Evolutionary conservation across 1,140 invertebrate species (phyloP).

Genomic region (Lasioglossum albipes): DNA sequence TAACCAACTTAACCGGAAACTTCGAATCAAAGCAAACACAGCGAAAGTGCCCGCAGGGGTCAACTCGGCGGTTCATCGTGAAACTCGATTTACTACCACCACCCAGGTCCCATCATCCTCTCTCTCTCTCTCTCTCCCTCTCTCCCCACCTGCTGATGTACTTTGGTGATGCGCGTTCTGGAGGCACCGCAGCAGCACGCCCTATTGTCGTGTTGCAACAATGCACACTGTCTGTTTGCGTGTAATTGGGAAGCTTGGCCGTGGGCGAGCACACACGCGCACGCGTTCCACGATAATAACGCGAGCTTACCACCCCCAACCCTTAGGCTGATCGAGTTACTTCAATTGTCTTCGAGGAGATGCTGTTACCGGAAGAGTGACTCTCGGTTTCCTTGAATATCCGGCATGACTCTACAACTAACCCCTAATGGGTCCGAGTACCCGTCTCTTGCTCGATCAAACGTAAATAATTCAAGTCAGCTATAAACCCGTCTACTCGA

Average conservation of each 20-base stretch:
- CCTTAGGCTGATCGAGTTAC: constrained; percentile 55
- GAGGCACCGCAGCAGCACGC: not conserved
- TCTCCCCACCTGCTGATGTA: not conserved
- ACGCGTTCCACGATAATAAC: constrained; percentile 49
- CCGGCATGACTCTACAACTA: not conserved
- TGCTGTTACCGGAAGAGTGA: constrained; percentile 4
- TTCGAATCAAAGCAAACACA: constrained; percentile 74
- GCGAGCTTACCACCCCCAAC: constrained; percentile 25
- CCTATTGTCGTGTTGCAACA: constrained; percentile 45
- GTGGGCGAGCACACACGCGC: not conserved
- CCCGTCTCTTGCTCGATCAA: not conserved
- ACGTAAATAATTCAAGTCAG: too few species aligned
- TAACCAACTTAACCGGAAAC: constrained; percentile 73
- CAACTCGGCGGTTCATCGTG: constrained; percentile 60
- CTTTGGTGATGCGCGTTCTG: not conserved
- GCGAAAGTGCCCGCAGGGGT: constrained; percentile 69
- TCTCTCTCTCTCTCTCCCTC: not conserved
- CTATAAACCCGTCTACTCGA: too few species aligned
- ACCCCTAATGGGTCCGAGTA: not conserved
- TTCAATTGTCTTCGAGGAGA: constrained; percentile 49
- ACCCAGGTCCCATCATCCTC: not conserved
- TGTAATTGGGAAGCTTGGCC: constrained; percentile 60
- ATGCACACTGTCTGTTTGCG: constrained; percentile 51
- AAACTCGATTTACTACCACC: constrained; percentile 67
- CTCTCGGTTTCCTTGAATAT: constrained; percentile 17